Evolutionary conservation across 2,797 vertebrate genomes (phyloP), one percentile per base, ranked within the genome.

Genomic region (Brachyalestes nurse): DNA sequence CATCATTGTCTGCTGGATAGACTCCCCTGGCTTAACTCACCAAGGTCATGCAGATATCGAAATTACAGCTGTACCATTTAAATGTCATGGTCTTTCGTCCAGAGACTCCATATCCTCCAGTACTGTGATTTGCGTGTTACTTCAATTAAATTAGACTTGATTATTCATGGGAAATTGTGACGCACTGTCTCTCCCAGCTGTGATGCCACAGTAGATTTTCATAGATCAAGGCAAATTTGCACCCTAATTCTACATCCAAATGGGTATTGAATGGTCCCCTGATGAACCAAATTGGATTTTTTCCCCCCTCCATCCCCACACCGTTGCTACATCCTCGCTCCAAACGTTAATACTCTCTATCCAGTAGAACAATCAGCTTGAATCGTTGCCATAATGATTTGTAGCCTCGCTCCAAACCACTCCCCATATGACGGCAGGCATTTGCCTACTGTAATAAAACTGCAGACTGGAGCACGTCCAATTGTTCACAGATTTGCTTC

Each of bases 171-270:
- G 14, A 72, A 60, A 66, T 67, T 38, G 16, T 4, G 21, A 23
- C 13, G 19, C 8, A 7, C 14, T 23, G 17, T 75, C 53, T 53
- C 16, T 76, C 34, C 65, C 28, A 58, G 67, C 58, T 72, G 47
- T 40, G 49, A 34, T 57, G 8, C 51, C 10, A 14, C 71, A 60
- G 51, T 61, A 72, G 40, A 49, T 77, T 74, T 60, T 82, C 69
- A 60, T 64, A 64, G 38, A 64, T 75, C 49, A 75, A 71, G 64
- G 53, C 71, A 72, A 82, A 82, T 71, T 82, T 67, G 49, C 23
- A 40, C 60, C 42, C 62, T 82, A 72, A 77, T 82, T 82, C 58
- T 47, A 6, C 40, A 21, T 47, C 40, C 65, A 69, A 69, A 69
- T 69, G 65, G 42, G 65, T 47, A 69, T 45, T 69, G 40, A 69